Evolutionary conservation across 2,113 vertebrate species (phyloP).

Genomic region (Cottus gobio): DNA sequence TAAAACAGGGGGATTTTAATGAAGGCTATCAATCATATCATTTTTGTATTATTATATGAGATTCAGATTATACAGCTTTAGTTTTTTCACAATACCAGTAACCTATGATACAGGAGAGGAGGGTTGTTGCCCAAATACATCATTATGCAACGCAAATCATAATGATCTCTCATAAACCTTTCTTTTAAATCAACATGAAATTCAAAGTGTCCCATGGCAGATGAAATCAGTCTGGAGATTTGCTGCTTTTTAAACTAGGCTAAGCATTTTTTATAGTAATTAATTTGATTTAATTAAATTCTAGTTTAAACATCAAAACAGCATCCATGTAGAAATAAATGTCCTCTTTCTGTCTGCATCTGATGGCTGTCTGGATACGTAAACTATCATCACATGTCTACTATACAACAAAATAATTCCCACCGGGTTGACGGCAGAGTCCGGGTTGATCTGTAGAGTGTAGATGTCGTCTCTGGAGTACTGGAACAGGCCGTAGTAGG

Average conservation of each 20-base stretch:
- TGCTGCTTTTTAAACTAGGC: neutral
- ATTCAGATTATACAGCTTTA: neutral
- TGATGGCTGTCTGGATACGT: neutral
- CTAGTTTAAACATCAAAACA: neutral
- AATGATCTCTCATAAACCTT: neutral
- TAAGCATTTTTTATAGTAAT: neutral
- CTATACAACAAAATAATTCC: neutral
- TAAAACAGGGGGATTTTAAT: neutral
- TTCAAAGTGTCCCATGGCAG: neutral
- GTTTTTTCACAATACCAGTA: neutral
- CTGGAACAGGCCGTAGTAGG: conserved; percentile 98
- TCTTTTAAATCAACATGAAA: neutral
- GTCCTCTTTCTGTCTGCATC: neutral
- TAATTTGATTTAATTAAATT: neutral
- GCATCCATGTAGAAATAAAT: neutral
- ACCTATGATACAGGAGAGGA: neutral
- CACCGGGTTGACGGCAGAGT: conserved; percentile 98
- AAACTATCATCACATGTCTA: neutral
- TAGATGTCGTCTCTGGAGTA: conserved; percentile 99
- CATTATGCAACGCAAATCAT: neutral
- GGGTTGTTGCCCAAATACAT: neutral
- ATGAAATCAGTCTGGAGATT: neutral
- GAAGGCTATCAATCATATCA: neutral
- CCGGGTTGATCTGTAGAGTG: conserved; percentile 97
- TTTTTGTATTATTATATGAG: neutral